These are phyloP conservation scores for Bolborhynchus lineola DNA, from an alignment of 2,113 vertebrate species.

Conservation along the genomic window DNA sequence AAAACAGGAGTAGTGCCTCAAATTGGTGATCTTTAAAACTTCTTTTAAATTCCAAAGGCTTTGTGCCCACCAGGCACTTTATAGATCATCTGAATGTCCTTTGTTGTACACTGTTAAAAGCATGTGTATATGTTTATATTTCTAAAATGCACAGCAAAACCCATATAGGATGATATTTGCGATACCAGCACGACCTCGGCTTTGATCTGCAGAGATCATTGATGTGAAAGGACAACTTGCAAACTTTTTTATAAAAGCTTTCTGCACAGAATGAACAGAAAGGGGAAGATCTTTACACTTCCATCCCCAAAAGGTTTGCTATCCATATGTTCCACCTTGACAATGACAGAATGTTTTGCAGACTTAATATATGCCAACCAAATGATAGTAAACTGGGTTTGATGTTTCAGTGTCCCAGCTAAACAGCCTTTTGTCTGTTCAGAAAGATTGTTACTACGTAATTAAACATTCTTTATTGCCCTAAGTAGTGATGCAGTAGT, in stretches of 20 bases:
- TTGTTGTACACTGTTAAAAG: constrained; percentile 55
- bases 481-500: neutral
- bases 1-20: neutral
- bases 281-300: constrained; percentile 59
- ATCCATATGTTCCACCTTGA: constrained; percentile 44
- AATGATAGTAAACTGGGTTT: neutral
- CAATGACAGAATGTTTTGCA: constrained; percentile 52
- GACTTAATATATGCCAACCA: neutral
- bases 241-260: constrained; percentile 60
- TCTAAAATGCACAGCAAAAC: constrained; percentile 65
- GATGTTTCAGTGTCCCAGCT: neutral
- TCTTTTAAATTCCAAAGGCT: neutral
- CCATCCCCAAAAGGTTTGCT: constrained; percentile 61
- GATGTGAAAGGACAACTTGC: constrained; percentile 66
- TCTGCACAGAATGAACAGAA: constrained; percentile 50
- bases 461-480: neutral
- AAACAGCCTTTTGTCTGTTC: neutral
- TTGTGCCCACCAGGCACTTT: constrained; percentile 18
- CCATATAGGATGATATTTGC: constrained; percentile 60
- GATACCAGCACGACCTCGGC: constrained; percentile 54
- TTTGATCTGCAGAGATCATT: constrained; percentile 63
- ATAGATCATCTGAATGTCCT: constrained; percentile 49
- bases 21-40: neutral
- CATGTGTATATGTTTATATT: constrained; percentile 64
- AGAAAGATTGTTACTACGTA: neutral